Conservation (phyloP, 2,888 invertebrate species). For the Chloromyia formosa region DNA sequence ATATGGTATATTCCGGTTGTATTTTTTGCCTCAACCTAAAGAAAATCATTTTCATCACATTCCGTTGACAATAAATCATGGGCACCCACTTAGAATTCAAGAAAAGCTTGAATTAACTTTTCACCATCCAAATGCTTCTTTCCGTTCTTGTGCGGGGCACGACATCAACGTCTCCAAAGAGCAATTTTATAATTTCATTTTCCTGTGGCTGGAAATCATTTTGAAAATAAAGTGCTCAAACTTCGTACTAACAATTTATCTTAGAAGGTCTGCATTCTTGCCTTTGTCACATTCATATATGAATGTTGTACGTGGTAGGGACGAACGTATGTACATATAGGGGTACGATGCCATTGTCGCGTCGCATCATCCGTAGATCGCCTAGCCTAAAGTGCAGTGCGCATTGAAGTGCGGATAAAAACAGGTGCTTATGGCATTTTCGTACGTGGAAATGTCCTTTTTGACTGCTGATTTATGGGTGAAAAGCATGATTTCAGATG, state of each 20-base stretch:
- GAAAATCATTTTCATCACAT: no score
- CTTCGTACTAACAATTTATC: constrained; percentile 19
- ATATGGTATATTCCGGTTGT: no score
- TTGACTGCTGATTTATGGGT: constrained; percentile 5
- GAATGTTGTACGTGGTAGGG: no score
- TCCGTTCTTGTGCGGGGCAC: no score
- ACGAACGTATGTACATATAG: not conserved
- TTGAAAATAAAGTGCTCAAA: not conserved
- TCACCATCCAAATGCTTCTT: no score
- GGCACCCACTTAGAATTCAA: no score
- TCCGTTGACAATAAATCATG: no score
- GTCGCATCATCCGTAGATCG: not conserved
- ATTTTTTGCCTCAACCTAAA: no score
- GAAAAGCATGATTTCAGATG: not conserved
- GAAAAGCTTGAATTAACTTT: no score
- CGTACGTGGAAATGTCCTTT: not conserved
- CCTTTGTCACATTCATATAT: no score
- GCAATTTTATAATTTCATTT: not conserved
- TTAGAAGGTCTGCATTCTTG: not conserved
- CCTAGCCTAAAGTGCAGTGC: not conserved
- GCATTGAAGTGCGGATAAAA: constrained; percentile 7
- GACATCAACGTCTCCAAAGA: constrained; percentile 1
- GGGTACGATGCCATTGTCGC: not conserved
- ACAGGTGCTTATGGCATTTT: constrained; percentile 13
- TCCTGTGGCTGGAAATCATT: constrained; percentile 5